Conservation (phyloP, 2,888 invertebrate genomes). For the Alsophila aescularia region DNA sequence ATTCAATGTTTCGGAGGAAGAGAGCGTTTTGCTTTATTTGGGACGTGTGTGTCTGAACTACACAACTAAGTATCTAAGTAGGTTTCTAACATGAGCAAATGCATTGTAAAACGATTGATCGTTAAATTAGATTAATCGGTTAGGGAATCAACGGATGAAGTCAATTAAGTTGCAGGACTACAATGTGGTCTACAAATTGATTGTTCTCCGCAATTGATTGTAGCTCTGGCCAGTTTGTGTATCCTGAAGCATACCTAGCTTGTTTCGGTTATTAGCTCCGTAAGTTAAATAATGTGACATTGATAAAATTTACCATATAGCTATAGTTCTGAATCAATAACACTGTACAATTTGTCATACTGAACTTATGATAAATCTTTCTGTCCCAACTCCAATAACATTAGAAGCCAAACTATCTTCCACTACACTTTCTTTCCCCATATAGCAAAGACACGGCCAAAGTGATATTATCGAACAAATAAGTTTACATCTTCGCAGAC, state of each 20-base stretch:
- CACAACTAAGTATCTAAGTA: background rate
- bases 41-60: slow-evolving; percentile 3
- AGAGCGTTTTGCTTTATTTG: slow-evolving; percentile 14
- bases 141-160: slow-evolving; percentile 33
- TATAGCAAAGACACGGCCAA: slow-evolving; percentile 30
- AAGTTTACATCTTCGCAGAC: slow-evolving; percentile 37
- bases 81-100: slow-evolving; percentile 10
- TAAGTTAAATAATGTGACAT: background rate
- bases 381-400: slow-evolving; percentile 23
- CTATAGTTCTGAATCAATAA: slow-evolving; percentile 1
- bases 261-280: background rate
- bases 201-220: slow-evolving; percentile 28
- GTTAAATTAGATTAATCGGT: slow-evolving; percentile 23
- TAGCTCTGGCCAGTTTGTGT: slow-evolving; percentile 7
- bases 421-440: slow-evolving; percentile 24
- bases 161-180: slow-evolving; percentile 32
- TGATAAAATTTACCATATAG: background rate
- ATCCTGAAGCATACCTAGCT: slow-evolving; percentile 6
- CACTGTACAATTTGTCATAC: slow-evolving; percentile 11
- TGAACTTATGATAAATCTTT: slow-evolving; percentile 12
- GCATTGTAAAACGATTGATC: slow-evolving; percentile 17
- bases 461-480: slow-evolving; percentile 37
- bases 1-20: slow-evolving; percentile 24
- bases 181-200: slow-evolving; percentile 30
- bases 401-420: slow-evolving; percentile 22